Conservation (phyloP, 2,797 vertebrate species). For the Poeciliopsis infans region DNA sequence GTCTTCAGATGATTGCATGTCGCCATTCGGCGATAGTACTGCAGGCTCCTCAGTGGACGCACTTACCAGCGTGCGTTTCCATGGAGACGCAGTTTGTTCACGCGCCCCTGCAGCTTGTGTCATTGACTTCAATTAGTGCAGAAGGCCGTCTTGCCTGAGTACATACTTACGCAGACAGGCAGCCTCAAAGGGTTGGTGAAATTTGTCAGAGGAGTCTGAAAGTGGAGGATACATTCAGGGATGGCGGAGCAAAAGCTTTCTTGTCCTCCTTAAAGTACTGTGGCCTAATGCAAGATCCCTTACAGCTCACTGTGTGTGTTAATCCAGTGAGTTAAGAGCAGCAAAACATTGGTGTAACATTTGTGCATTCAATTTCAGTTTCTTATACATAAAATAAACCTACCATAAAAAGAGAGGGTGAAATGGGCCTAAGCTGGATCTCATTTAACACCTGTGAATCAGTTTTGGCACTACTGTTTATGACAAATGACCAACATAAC, state of each 20-base stretch:
- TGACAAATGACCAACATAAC: not conserved
- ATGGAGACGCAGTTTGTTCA: constrained; percentile 78
- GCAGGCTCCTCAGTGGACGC: constrained; percentile 59
- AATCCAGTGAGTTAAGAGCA: not conserved
- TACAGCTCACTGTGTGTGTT: not conserved
- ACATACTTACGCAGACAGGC: constrained; percentile 64
- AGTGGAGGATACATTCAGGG: constrained; percentile 9
- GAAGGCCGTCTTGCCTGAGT: constrained; percentile 65
- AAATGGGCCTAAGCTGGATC: not conserved
- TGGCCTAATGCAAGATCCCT: not conserved
- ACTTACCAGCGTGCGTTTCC: constrained; percentile 76
- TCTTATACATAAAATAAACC: not conserved
- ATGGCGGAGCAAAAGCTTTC: constrained; percentile 8
- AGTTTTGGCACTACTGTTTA: not conserved
- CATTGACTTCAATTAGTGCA: constrained; percentile 82
- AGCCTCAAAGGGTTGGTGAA: constrained; percentile 55
- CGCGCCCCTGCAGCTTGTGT: constrained; percentile 68
- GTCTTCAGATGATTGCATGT: constrained; percentile 39
- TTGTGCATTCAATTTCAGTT: not conserved
- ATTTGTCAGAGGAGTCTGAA: constrained; percentile 47
- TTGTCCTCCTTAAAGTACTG: constrained; percentile 16
- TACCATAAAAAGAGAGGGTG: not conserved
- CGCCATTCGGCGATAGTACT: constrained; percentile 55
- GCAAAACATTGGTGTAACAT: not conserved
- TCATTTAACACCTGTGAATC: not conserved